A percentile compares a stretch with the other conserved stretches of the same genome.
Conservation (phyloP, 2,113 vertebrate species). For the Pundamilia nyererei region DNA sequence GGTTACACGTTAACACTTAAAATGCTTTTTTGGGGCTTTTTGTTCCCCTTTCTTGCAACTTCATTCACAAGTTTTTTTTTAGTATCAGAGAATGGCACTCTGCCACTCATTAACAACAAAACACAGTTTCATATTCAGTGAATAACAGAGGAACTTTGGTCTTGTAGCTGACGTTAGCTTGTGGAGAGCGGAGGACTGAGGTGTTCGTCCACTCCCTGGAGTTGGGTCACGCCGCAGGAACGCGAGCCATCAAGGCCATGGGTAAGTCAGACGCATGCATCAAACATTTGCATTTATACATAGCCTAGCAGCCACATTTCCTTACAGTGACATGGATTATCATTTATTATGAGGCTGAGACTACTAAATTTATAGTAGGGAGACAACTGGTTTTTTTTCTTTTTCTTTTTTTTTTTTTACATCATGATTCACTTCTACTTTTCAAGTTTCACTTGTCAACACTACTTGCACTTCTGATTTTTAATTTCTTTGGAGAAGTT, state of each 20-base stretch:
- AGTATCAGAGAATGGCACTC: background rate
- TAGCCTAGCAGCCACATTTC: slow-evolving; percentile 2
- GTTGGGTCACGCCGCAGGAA: slow-evolving; percentile 87
- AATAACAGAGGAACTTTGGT: background rate
- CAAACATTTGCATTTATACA: background rate
- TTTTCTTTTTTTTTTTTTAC: background rate
- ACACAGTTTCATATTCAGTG: background rate
- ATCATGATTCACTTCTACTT: slow-evolving; percentile 32
- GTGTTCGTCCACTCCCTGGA: slow-evolving; percentile 94
- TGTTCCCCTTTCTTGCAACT: background rate
- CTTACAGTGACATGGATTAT: background rate
- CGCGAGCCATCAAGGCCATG: slow-evolving; percentile 89
- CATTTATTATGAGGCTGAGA: background rate
- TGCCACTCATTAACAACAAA: background rate
- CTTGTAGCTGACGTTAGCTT: slow-evolving; percentile 81
- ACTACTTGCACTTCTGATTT: slow-evolving; percentile 16
- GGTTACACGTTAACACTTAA: background rate
- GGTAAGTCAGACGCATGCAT: slow-evolving; percentile 66
- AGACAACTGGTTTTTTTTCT: slow-evolving; percentile 19
- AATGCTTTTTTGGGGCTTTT: background rate
- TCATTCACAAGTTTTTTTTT: background rate
- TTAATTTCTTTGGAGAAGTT: slow-evolving; percentile 16
- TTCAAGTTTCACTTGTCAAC: slow-evolving; percentile 15
- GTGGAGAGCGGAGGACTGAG: slow-evolving; percentile 83
- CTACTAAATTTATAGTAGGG: background rate